Conservation (phyloP, 2,797 vertebrate species). For the Micrastur ruficollis region DNA sequence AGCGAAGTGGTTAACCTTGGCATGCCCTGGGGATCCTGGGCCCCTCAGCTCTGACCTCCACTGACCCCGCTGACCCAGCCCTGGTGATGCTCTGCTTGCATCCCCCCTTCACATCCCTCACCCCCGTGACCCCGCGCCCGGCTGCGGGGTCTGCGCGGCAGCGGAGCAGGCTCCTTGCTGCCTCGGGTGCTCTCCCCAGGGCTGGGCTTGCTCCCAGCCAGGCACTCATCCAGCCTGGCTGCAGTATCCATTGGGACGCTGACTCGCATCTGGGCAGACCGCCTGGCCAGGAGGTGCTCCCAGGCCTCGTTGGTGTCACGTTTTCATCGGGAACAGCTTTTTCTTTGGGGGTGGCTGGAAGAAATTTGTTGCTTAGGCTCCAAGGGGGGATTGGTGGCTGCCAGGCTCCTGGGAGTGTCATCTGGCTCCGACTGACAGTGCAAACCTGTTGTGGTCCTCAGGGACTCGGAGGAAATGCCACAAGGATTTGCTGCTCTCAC, state of each 20-base stretch:
- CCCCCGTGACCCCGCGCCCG: not conserved
- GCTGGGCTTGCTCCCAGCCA: not conserved
- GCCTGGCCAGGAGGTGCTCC: not conserved
- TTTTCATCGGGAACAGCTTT: not conserved
- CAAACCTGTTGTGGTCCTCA: not conserved
- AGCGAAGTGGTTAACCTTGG: not conserved
- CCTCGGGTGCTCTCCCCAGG: not conserved
- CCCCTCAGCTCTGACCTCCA: not conserved
- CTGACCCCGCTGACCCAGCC: not conserved
- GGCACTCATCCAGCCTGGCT: not conserved
- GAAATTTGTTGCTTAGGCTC: not conserved
- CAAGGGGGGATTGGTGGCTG: not conserved
- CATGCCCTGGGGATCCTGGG: not conserved
- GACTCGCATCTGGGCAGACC: not conserved
- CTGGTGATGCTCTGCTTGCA: not conserved
- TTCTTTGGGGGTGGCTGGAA: not conserved
- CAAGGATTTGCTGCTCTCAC: not conserved
- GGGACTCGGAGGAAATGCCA: not conserved
- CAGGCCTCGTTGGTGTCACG: rapidly evolving
- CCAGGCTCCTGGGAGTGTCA: not conserved
- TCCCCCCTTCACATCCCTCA: not conserved
- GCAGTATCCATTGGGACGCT: not conserved
- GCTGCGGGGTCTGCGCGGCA: not conserved
- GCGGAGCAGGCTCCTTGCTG: not conserved
- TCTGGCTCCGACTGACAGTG: not conserved